phyloP scores from a whole-genome alignment of 37 sponge, comb jelly and placozoan species.

The Mnemiopsis leidyi region DNA sequence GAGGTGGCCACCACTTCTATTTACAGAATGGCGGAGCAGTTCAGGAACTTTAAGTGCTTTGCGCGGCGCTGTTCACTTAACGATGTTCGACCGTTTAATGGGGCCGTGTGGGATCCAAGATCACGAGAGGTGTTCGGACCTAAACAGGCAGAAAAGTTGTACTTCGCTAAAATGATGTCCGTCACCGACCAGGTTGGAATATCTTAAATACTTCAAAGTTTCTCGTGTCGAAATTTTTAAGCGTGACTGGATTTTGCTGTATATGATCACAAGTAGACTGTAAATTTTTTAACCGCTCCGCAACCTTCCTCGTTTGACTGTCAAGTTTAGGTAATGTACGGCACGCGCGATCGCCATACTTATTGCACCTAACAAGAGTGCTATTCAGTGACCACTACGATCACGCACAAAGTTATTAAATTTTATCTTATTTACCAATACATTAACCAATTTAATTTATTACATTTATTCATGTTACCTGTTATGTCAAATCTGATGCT shows the following conservation, averaged over 20 bases:
- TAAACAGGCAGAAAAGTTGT: background rate
- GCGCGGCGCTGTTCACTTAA: background rate
- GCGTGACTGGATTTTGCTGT: too few species aligned
- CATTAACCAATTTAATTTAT: too few species aligned
- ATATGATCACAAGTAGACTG: too few species aligned
- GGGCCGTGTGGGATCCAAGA: background rate
- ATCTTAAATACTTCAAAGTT: too few species aligned
- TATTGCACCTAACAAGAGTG: background rate
- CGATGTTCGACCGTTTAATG: conserved; percentile 17
- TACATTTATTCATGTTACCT: too few species aligned
- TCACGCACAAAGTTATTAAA: too few species aligned
- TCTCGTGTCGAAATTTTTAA: too few species aligned
- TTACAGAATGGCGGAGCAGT: background rate
- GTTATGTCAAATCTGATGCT: too few species aligned
- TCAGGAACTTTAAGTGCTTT: background rate
- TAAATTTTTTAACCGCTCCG: too few species aligned
- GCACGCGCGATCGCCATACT: background rate
- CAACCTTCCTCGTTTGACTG: background rate
- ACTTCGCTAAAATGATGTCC: background rate
- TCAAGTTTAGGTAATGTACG: background rate
- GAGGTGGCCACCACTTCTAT: background rate
- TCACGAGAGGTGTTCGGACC: background rate
- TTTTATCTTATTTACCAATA: too few species aligned
- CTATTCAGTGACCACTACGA: background rate
- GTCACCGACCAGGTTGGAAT: background rate